These are phyloP conservation scores for Brachystomella parvula DNA, from an alignment of 1,140 invertebrate species.

Conservation along the genomic window DNA sequence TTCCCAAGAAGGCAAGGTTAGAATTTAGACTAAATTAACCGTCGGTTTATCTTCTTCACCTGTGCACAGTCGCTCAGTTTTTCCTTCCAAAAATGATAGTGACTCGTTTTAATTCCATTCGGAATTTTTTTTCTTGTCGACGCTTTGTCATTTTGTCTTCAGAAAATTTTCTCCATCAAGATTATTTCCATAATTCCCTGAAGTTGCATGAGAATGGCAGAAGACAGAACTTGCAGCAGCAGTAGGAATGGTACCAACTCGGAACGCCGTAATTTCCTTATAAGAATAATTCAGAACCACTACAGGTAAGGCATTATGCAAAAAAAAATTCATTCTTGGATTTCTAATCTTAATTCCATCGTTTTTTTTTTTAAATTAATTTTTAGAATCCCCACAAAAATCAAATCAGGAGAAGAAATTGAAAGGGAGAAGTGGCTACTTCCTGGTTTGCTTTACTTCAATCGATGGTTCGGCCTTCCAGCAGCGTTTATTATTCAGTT, in stretches of 20 bases:
- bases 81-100: no score
- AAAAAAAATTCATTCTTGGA: background rate
- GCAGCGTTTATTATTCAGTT: slow-evolving; percentile 35
- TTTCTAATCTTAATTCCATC: background rate
- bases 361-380: background rate
- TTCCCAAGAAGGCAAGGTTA: no score
- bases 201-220: no score
- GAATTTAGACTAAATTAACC: no score
- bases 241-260: background rate
- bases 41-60: no score
- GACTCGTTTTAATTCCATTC: slow-evolving; percentile 2
- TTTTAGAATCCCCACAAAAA: background rate
- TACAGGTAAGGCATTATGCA: slow-evolving; percentile 4
- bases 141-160: no score
- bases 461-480: slow-evolving; percentile 31
- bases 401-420: slow-evolving; percentile 14
- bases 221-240: background rate
- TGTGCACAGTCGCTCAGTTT: no score
- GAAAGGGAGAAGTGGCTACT: slow-evolving; percentile 26
- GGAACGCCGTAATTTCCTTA: background rate
- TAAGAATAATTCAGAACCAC: slow-evolving; percentile 10
- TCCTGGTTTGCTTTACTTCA: slow-evolving; percentile 18
- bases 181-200: no score
- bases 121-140: background rate
- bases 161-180: no score